phyloP scores from a whole-genome alignment of 2,113 vertebrate genomes.

The Myxocyprinus asiaticus region DNA sequence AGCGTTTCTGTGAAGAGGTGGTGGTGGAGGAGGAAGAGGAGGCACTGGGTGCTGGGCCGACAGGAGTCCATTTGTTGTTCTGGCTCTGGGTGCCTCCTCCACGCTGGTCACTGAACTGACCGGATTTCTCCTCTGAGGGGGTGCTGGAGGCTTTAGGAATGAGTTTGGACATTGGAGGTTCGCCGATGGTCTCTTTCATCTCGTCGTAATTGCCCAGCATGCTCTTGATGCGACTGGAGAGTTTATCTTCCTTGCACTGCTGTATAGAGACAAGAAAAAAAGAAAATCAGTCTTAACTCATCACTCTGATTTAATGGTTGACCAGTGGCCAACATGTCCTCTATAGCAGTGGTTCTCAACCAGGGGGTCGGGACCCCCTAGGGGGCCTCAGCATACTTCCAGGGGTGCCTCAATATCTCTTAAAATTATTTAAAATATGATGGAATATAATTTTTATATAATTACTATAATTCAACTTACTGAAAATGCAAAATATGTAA shows the following conservation, averaged over 20 bases:
- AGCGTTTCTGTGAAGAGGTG: constrained; percentile 87
- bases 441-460: too few relatives aligned
- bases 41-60: constrained; percentile 85
- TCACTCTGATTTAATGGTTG: too few relatives aligned
- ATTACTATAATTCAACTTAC: too few relatives aligned
- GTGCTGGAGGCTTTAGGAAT: constrained; percentile 84
- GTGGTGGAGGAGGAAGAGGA: constrained; percentile 53
- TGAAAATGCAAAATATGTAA: too few relatives aligned
- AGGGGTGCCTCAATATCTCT: too few relatives aligned
- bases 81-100: constrained; percentile 75
- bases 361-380: too few relatives aligned
- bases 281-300: background rate
- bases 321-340: too few relatives aligned
- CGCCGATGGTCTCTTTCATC: constrained; percentile 94
- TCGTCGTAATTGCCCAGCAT: constrained; percentile 99
- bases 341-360: too few relatives aligned
- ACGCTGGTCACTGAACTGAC: constrained; percentile 84
- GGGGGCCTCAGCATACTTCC: too few relatives aligned
- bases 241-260: constrained; percentile 97
- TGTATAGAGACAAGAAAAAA: constrained; percentile 61
- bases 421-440: too few relatives aligned
- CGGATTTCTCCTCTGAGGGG: constrained; percentile 86
- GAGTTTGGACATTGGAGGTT: constrained; percentile 88
- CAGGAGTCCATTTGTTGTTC: constrained; percentile 96
- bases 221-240: constrained; percentile 98